A percentile compares a stretch with the other conserved stretches of the same genome.
These are phyloP conservation scores for Acipenser transmontanus DNA, from an alignment of 2,797 vertebrate genomes.

Conservation along the genomic window DNA sequence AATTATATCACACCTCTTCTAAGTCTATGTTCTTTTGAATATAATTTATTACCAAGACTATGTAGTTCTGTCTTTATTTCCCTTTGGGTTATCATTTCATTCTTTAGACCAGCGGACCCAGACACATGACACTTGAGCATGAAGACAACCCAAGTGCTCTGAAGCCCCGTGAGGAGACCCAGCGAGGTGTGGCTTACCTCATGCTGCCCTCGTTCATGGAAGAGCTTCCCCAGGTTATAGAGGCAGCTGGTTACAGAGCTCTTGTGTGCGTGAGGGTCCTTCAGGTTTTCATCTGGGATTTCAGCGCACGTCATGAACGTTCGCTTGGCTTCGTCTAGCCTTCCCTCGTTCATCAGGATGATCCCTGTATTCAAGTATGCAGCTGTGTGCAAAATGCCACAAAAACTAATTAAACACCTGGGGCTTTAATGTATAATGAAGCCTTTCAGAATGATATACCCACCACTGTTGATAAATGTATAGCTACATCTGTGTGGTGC, in stretches of 20 bases:
- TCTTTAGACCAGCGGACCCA: no score
- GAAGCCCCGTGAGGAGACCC: no score
- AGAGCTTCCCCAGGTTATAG: constrained; percentile 95
- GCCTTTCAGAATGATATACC: constrained; percentile 37
- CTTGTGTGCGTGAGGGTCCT: constrained; percentile 96
- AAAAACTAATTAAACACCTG: constrained; percentile 44
- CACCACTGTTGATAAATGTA: constrained; percentile 33
- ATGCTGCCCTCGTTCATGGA: constrained; percentile 90
- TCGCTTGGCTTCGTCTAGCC: constrained; percentile 81
- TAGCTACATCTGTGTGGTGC: constrained; percentile 15
- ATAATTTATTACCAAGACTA: no score
- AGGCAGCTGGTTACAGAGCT: constrained; percentile 97
- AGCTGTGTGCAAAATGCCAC: constrained; percentile 51
- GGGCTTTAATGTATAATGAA: constrained; percentile 31
- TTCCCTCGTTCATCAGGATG: constrained; percentile 94
- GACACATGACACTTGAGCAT: no score
- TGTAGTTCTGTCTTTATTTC: no score
- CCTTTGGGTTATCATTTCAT: no score
- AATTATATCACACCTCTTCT: no score
- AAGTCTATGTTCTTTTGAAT: no score
- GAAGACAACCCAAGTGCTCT: no score
- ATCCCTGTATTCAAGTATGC: constrained; percentile 99
- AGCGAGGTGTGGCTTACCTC: constrained; percentile 62
- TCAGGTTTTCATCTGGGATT: constrained; percentile 96
- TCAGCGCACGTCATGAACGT: constrained; percentile 93